These are phyloP conservation scores for Pollimyrus isidori DNA, from an alignment of 2,113 vertebrate species.

Conservation along the genomic window DNA sequence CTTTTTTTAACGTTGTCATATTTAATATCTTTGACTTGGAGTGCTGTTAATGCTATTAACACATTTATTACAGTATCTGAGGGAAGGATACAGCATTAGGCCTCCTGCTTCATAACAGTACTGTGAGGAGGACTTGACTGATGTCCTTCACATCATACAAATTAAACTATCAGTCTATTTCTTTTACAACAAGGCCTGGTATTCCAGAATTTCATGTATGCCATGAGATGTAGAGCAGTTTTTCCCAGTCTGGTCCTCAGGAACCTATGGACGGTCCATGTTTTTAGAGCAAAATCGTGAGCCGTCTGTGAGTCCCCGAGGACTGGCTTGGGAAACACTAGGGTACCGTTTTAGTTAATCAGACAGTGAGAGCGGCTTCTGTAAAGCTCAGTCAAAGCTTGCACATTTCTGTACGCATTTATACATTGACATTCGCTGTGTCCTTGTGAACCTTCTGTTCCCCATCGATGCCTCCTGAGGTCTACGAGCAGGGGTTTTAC, in stretches of 20 bases:
- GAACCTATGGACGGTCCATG: neutral
- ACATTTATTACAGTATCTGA: neutral
- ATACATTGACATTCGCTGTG: neutral
- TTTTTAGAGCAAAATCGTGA: neutral
- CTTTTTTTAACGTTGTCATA: neutral
- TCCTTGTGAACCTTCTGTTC: neutral
- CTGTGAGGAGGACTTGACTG: neutral
- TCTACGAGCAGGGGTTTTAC: neutral
- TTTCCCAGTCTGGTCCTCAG: neutral
- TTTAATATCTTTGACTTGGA: neutral
- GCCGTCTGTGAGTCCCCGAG: neutral
- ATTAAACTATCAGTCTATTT: neutral
- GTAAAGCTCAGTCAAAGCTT: neutral
- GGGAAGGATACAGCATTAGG: neutral
- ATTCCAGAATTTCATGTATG: neutral
- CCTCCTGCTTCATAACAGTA: neutral
- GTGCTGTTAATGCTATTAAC: neutral
- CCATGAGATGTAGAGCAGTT: neutral
- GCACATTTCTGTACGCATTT: neutral
- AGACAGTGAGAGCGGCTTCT: neutral
- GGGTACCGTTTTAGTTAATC: neutral
- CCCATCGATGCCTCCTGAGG: neutral
- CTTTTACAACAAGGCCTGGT: neutral
- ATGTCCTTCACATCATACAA: neutral
- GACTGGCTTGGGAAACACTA: neutral